Conservation (phyloP, 1,140 invertebrate species). For the Fragariocoptes setiger region DNA sequence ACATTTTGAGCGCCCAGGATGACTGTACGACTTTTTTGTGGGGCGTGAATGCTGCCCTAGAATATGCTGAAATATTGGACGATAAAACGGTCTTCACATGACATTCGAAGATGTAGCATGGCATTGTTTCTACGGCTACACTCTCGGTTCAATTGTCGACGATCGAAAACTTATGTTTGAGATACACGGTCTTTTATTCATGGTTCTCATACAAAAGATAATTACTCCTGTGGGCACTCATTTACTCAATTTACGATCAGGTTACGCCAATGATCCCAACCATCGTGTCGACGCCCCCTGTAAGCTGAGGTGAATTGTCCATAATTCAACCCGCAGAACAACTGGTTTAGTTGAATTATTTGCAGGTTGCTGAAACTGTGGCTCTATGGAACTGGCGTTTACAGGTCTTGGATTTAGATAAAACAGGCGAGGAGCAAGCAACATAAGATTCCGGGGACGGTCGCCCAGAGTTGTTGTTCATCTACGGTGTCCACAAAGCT, state of each 20-base stretch:
- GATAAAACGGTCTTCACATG: slow-evolving; percentile 96
- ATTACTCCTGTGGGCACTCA: no score
- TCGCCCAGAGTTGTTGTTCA: slow-evolving; percentile 83
- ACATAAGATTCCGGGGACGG: slow-evolving; percentile 97
- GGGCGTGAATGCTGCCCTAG: slow-evolving; percentile 89
- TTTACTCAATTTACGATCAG: slow-evolving; percentile 81
- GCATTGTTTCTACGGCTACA: slow-evolving; percentile 84
- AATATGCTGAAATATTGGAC: slow-evolving; percentile 73
- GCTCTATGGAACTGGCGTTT: slow-evolving; percentile 88
- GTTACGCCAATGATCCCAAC: slow-evolving; percentile 80
- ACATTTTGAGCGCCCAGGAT: slow-evolving; percentile 80
- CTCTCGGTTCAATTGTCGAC: slow-evolving; percentile 97
- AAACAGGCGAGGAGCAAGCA: slow-evolving; percentile 97
- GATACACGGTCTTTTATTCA: no score
- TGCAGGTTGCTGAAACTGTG: slow-evolving; percentile 74
- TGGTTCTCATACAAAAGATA: no score
- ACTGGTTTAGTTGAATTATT: slow-evolving; percentile 92
- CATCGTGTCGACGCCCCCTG: slow-evolving; percentile 96
- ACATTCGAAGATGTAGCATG: slow-evolving; percentile 98
- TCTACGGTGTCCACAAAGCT: slow-evolving; percentile 91
- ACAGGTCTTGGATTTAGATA: slow-evolving; percentile 98
- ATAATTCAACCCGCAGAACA: slow-evolving; percentile 96
- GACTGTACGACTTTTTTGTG: slow-evolving; percentile 95
- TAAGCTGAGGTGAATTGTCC: slow-evolving; percentile 97
- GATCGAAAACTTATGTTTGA: slow-evolving; percentile 99